Conservation (phyloP, 2,113 vertebrate species). For the Noctilio leporinus region DNA sequence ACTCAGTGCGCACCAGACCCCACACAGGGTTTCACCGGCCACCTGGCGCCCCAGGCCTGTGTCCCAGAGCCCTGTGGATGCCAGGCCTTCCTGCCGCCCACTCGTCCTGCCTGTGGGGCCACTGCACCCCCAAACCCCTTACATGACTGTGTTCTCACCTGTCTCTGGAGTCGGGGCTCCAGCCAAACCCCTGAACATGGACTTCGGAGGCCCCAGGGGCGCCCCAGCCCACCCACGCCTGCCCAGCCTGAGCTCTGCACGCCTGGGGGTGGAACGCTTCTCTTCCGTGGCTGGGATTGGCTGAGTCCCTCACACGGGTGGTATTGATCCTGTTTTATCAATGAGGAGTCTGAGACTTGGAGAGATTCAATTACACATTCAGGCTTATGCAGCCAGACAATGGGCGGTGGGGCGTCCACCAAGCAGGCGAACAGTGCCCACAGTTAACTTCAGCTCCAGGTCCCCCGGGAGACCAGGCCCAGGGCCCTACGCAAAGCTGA, state of each 20-base stretch:
- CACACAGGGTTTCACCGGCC: background rate
- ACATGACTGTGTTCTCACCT: background rate
- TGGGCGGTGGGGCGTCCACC: background rate
- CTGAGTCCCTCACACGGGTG: background rate
- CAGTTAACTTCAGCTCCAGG: no score
- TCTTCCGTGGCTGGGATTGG: background rate
- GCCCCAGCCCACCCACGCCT: accelerated
- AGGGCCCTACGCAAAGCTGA: background rate
- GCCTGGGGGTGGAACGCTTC: no score
- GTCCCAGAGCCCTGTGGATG: background rate
- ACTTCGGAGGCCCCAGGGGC: background rate
- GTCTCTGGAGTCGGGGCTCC: no score
- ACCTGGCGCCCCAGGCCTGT: accelerated
- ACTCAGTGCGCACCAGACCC: accelerated
- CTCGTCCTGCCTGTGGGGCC: background rate
- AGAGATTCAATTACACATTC: background rate
- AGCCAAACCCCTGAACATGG: background rate
- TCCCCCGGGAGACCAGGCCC: background rate
- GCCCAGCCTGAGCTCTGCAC: no score
- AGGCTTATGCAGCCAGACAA: background rate
- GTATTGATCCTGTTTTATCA: no score
- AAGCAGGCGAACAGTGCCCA: no score
- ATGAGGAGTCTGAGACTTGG: background rate
- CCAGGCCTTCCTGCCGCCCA: background rate
- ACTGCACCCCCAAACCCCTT: background rate